Percentiles rank a stretch among this genome's conserved stretches.
These are phyloP conservation scores for Panagrolaimus sp. DNA, from an alignment of 1,140 invertebrate genomes.

Conservation along the genomic window DNA sequence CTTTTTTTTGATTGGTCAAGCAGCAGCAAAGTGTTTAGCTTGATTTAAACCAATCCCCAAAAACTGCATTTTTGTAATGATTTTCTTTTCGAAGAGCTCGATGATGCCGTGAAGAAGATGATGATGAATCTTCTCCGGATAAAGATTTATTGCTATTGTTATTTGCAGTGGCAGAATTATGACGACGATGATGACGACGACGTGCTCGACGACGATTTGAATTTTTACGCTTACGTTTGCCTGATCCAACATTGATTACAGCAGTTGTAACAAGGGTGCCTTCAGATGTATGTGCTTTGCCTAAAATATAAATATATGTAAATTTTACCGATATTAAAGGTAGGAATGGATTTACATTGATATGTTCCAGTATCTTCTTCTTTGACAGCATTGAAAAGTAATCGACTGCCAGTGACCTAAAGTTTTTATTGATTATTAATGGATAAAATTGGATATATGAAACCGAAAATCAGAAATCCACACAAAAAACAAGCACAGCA, in stretches of 20 bases:
- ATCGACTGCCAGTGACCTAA: constrained; percentile 54
- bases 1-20: background rate
- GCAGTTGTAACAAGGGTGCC: constrained; percentile 48
- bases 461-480: background rate
- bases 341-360: constrained; percentile 46
- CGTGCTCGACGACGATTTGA: background rate
- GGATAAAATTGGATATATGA: background rate
- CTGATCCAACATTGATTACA: constrained; percentile 49
- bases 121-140: background rate
- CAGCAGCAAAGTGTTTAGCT: too few relatives aligned
- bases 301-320: background rate
- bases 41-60: constrained; percentile 14
- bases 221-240: constrained; percentile 58
- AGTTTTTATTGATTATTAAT: constrained; percentile 18
- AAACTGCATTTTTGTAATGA: constrained; percentile 17
- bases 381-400: constrained; percentile 53
- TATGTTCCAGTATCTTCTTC: constrained; percentile 56
- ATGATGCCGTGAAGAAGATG: background rate
- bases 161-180: background rate
- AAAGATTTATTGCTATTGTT: background rate
- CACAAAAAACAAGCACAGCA: background rate
- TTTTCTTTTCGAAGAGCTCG: constrained; percentile 1
- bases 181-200: background rate
- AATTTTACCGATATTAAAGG: background rate
- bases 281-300: constrained; percentile 32